Evolutionary conservation across 1,140 invertebrate species (phyloP).

Genomic region (Drosophila suzukii): DNA sequence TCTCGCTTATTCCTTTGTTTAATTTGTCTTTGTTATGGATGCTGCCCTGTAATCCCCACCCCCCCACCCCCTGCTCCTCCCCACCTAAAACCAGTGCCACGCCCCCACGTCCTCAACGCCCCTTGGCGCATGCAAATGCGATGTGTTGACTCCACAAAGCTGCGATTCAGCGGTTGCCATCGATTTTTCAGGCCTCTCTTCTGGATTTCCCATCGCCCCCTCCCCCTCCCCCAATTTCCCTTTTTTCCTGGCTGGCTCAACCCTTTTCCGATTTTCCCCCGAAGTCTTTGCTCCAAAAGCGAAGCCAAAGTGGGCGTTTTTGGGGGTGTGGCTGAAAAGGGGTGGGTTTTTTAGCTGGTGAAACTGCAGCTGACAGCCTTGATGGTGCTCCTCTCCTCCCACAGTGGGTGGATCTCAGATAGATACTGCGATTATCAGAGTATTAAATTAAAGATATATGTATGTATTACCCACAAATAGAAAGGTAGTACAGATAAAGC

Average conservation of each 20-base stretch:
- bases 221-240: too few relatives aligned
- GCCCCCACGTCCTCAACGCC: conserved; percentile 4
- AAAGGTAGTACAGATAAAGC: too few relatives aligned
- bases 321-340: background rate
- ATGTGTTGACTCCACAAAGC: conserved; percentile 24
- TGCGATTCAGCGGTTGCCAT: conserved; percentile 45
- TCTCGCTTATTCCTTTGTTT: conserved; percentile 70
- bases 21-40: conserved; percentile 75
- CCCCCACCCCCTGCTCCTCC: background rate
- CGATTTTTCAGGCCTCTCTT: conserved; percentile 39
- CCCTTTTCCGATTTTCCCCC: conserved; percentile 22
- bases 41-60: conserved; percentile 31
- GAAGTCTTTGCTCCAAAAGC: background rate
- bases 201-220: background rate
- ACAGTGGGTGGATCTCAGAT: conserved; percentile 7
- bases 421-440: background rate
- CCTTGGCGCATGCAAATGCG: conserved; percentile 32
- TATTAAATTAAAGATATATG: too few relatives aligned
- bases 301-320: conserved; percentile 4
- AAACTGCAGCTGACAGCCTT: conserved; percentile 24
- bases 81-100: conserved; percentile 8
- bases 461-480: too few relatives aligned
- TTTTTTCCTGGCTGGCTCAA: conserved; percentile 25
- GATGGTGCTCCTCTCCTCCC: conserved; percentile 5
- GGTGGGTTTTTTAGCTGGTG: conserved; percentile 1